Evolutionary conservation across 2,888 invertebrate genomes (phyloP), one percentile per base, ranked within the genome.

Genomic region (Seira sanloemensis): DNA sequence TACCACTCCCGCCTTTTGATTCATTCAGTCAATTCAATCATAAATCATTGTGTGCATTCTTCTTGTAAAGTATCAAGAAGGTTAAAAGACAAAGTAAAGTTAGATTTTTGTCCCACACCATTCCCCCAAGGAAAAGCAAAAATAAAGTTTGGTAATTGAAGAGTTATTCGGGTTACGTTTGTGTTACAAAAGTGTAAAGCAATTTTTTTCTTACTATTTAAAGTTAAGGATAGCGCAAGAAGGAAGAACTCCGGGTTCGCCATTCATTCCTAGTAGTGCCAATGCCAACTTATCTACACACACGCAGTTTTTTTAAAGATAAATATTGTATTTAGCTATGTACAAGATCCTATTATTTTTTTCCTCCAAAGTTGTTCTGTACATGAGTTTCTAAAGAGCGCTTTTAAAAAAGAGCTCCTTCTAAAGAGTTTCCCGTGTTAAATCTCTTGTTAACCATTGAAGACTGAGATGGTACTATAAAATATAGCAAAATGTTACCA

Each of bases 381-480:
- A 27, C 19, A 18, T 25, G 27, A 62, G 62, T 73, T 25, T 68
- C 27, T 46, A 68, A 9, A 26, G 26, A 27, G 23, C 72, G 72
- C 69, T 46, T 27, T 9, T 62, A 62, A 62, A 62, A 58, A 37
- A 7, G 12, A 37, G 4, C 12, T 37, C 4, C 21, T n/a, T n/a
- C n/a, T n/a, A n/a, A n/a, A n/a, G n/a, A n/a, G n/a, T n/a, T n/a
- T 62, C 62, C 62, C 62, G 21, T 2, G 62, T 62, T 62, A 62
- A 62, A 62, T 62, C 2, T 21, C 2, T 62, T 7, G 58, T 58
- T 62, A 62, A 77, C 46, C 21, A 16, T 68, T 46, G 84, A 84
- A 84, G 84, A 84, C 84, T 84, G 84, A 84, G 84, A 84, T 84
- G 84, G 84, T 71, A 72, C 66, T 79, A 21, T 12, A 77, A 68